Evolutionary conservation across 30 jellyfish, hydroid and myxozoan genomes (phyloP).

Genomic region (Euphysa ruthae): DNA sequence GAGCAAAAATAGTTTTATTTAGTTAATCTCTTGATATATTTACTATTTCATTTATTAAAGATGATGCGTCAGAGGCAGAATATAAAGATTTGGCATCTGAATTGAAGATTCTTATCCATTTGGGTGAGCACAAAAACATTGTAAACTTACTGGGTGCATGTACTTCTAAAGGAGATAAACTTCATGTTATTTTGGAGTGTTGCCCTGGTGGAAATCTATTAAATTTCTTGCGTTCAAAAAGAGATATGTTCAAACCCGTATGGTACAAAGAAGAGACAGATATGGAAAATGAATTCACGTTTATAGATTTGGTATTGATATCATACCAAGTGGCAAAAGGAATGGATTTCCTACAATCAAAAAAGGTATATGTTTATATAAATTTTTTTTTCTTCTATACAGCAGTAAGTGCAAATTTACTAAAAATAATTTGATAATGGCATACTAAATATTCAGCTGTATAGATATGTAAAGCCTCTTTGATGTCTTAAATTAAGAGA

Average conservation of each 20-base stretch:
- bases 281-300: slow-evolving; percentile 60
- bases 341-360: slow-evolving; percentile 83
- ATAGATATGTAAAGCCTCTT: no score
- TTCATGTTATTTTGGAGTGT: slow-evolving; percentile 72
- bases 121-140: slow-evolving; percentile 91
- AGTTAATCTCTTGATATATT: background rate
- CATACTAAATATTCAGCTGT: no score
- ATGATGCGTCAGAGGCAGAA: slow-evolving; percentile 79
- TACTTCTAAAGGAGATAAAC: slow-evolving; percentile 67
- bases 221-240: slow-evolving; percentile 56
- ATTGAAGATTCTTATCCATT: slow-evolving; percentile 76
- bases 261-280: slow-evolving; percentile 69
- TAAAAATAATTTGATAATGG: no score
- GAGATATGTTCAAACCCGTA: slow-evolving; percentile 57
- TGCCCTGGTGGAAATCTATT: slow-evolving; percentile 88
- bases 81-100: slow-evolving; percentile 97
- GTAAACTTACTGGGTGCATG: slow-evolving; percentile 94
- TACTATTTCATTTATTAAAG: slow-evolving; percentile 14
- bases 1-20: background rate
- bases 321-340: slow-evolving; percentile 85
- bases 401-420: no score
- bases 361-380: slow-evolving; percentile 44
- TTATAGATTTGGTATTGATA: slow-evolving; percentile 56
- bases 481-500: no score
- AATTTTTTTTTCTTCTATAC: background rate